phyloP scores from a whole-genome alignment of 2,888 invertebrate species.

The Heliothis peltigera region DNA sequence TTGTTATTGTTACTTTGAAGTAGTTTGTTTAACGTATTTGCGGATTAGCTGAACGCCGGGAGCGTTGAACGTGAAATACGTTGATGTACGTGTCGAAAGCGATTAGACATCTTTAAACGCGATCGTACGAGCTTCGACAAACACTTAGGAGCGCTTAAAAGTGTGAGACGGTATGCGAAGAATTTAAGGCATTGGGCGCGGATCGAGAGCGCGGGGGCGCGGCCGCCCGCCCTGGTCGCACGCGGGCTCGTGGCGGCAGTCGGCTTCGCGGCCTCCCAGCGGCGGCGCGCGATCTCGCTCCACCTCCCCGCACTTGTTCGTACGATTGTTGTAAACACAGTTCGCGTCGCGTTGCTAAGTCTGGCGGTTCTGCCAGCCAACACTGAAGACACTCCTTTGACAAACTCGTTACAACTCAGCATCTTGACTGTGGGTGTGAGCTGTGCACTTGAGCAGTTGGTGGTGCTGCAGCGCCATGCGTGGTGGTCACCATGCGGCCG shows the following conservation, averaged over 20 bases:
- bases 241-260: constrained; percentile 60
- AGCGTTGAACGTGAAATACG: constrained; percentile 49
- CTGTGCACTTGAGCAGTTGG: constrained; percentile 50
- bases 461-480: constrained; percentile 75
- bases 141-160: constrained; percentile 75
- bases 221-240: constrained; percentile 79
- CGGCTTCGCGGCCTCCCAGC: constrained; percentile 64
- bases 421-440: constrained; percentile 52
- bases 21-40: constrained; percentile 14
- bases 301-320: constrained; percentile 38
- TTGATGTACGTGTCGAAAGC: constrained; percentile 60
- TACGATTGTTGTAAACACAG: constrained; percentile 68
- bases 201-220: constrained; percentile 75
- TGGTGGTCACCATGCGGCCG: constrained; percentile 74
- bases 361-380: constrained; percentile 17
- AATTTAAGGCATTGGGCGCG: constrained; percentile 78
- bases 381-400: constrained; percentile 30
- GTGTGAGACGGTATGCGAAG: constrained; percentile 73
- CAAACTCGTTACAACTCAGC: constrained; percentile 28
- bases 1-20: constrained; percentile 29
- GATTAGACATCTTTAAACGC: constrained; percentile 68
- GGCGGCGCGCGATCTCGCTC: constrained; percentile 62
- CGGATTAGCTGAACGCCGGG: constrained; percentile 29
- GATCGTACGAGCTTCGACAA: constrained; percentile 69
- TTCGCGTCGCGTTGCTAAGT: constrained; percentile 60